These are phyloP conservation scores for Criorhina ranunculi DNA, from an alignment of 2,888 invertebrate species.

Conservation along the genomic window DNA sequence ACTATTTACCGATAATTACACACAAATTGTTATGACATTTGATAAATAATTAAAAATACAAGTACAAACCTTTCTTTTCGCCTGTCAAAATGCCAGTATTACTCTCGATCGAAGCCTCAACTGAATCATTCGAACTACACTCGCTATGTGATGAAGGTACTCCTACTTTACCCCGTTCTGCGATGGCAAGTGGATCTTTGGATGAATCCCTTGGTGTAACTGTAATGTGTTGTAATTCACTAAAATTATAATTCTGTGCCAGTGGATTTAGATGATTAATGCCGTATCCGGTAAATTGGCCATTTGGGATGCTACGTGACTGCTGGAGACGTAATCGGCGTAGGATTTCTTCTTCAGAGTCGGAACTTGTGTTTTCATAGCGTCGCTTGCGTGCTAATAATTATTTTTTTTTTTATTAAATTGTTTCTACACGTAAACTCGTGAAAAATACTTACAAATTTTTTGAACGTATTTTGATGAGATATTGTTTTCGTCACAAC, in stretches of 20 bases:
- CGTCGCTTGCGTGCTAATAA: constrained; percentile 82
- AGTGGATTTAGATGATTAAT: constrained; percentile 82
- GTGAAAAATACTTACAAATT: constrained; percentile 81
- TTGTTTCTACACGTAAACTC: background rate
- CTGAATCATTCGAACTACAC: constrained; percentile 84
- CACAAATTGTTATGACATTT: background rate
- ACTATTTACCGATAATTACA: background rate
- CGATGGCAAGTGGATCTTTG: constrained; percentile 84
- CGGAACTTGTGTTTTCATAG: constrained; percentile 87
- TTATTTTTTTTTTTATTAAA: background rate
- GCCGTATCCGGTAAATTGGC: constrained; percentile 82
- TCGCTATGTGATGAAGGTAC: constrained; percentile 84
- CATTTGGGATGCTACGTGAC: constrained; percentile 82
- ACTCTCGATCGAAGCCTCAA: constrained; percentile 84
- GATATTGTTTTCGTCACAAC: constrained; percentile 86
- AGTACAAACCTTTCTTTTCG: constrained; percentile 82
- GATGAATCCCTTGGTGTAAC: constrained; percentile 81
- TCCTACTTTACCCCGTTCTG: constrained; percentile 84
- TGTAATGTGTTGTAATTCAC: constrained; percentile 83
- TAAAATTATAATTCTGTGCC: constrained; percentile 82
- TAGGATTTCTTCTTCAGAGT: constrained; percentile 90
- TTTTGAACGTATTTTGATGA: constrained; percentile 84
- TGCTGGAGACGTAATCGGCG: constrained; percentile 86
- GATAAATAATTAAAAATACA: background rate
- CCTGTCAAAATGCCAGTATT: constrained; percentile 83